Percentiles rank a stretch among this genome's conserved stretches.
Conservation (phyloP, 2,888 invertebrate genomes). For the Anagyrus pseudococci region DNA sequence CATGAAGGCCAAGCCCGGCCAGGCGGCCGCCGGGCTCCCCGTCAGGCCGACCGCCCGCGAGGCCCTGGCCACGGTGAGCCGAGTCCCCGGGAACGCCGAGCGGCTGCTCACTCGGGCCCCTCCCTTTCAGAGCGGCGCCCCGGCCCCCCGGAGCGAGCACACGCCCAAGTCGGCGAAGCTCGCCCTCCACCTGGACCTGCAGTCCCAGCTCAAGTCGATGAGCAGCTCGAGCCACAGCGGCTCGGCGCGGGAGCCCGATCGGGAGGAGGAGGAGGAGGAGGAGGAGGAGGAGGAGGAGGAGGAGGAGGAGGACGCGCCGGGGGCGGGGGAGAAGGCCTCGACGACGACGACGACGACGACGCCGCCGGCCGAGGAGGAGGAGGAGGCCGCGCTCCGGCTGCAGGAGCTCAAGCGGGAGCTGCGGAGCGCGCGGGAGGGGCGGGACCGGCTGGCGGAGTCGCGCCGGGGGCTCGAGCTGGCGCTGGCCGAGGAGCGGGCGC, state of each 20-base stretch:
- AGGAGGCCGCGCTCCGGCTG: conserved; percentile 10
- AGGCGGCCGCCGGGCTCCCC: conserved; percentile 5
- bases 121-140: neutral
- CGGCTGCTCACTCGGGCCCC: neutral
- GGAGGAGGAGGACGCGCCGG: conserved; percentile 17
- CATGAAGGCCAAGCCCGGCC: conserved; percentile 32
- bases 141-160: neutral
- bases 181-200: conserved; percentile 52
- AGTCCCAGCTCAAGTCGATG: conserved; percentile 45
- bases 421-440: conserved; percentile 42
- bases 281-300: conserved; percentile 1
- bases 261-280: neutral
- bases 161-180: conserved; percentile 31
- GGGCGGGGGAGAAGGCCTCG: neutral
- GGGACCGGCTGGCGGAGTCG: conserved; percentile 48
- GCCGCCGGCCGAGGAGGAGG: neutral
- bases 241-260: neutral
- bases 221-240: neutral
- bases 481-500: conserved; percentile 50
- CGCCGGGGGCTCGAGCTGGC: conserved; percentile 42
- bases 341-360: conserved; percentile 9
- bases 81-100: neutral
- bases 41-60: conserved; percentile 9
- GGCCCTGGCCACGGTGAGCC: neutral
- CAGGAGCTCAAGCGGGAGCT: conserved; percentile 39